Evolutionary conservation across 2,888 invertebrate species (phyloP).

Genomic region (Nephrotoma appendiculata): DNA sequence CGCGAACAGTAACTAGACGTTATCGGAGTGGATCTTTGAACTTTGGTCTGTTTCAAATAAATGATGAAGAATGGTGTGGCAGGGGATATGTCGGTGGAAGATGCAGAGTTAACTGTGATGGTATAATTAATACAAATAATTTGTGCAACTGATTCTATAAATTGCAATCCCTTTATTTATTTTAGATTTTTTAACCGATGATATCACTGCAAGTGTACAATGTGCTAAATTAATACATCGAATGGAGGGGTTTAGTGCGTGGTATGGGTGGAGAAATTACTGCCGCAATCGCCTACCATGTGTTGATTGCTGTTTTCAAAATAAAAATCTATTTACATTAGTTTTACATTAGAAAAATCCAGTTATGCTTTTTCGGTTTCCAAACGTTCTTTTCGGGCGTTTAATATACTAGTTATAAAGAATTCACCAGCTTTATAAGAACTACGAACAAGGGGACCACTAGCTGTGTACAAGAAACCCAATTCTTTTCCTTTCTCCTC

Average conservation of each 20-base stretch:
- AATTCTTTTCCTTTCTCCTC: slow-evolving; percentile 63
- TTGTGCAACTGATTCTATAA: not conserved
- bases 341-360: not conserved
- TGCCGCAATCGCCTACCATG: slow-evolving; percentile 14
- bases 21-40: not conserved
- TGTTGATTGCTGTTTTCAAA: slow-evolving; percentile 17
- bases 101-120: slow-evolving; percentile 47
- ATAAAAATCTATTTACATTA: not conserved
- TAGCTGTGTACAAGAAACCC: slow-evolving; percentile 93
- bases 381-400: slow-evolving; percentile 17
- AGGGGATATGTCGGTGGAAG: slow-evolving; percentile 47
- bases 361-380: not conserved
- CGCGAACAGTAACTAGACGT: not conserved
- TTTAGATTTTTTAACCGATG: slow-evolving; percentile 48
- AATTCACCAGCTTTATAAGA: slow-evolving; percentile 98
- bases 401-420: slow-evolving; percentile 68
- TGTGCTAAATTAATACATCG: slow-evolving; percentile 47
- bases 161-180: slow-evolving; percentile 8
- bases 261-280: slow-evolving; percentile 22
- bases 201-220: slow-evolving; percentile 46
- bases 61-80: slow-evolving; percentile 53
- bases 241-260: slow-evolving; percentile 39
- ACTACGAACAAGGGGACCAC: slow-evolving; percentile 91
- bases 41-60: slow-evolving; percentile 36
- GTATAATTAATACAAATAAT: not conserved